Conservation (phyloP, 1,140 invertebrate species). For the Drosophila ficusphila region DNA sequence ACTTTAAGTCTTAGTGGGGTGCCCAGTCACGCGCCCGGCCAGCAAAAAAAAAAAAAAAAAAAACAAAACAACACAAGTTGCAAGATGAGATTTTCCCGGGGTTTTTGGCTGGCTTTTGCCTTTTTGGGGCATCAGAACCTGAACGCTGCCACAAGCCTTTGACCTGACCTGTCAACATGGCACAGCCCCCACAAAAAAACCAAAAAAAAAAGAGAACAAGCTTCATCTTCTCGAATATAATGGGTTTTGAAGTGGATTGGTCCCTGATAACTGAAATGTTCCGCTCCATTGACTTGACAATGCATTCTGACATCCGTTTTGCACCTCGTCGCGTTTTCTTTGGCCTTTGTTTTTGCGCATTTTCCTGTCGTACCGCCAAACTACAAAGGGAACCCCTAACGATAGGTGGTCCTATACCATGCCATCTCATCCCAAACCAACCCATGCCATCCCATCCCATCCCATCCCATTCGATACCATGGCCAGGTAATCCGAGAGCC, state of each 20-base stretch:
- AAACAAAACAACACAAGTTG: neutral
- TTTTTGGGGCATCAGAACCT: constrained; percentile 17
- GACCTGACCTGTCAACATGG: constrained; percentile 56
- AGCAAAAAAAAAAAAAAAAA: constrained; percentile 5
- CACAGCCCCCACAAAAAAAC: constrained; percentile 27
- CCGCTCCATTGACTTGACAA: constrained; percentile 38
- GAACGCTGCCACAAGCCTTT: constrained; percentile 30
- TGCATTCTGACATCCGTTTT: constrained; percentile 46
- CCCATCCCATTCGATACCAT: neutral
- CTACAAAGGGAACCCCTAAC: constrained; percentile 34
- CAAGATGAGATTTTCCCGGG: constrained; percentile 31
- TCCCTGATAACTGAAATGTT: constrained; percentile 22
- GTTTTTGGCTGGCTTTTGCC: constrained; percentile 1
- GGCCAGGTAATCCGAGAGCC: constrained; percentile 46
- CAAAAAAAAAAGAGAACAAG: no score
- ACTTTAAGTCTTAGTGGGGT: constrained; percentile 40
- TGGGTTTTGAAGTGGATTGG: constrained; percentile 10
- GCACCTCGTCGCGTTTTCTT: constrained; percentile 31
- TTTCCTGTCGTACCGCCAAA: constrained; percentile 27
- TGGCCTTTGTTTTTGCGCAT: constrained; percentile 21
- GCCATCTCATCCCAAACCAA: neutral
- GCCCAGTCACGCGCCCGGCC: constrained; percentile 47
- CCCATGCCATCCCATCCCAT: neutral
- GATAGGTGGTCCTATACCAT: constrained; percentile 29
- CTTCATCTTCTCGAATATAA: constrained; percentile 28